Base-by-base conservation (phyloP, 2,113 vertebrate species). In the Vireo altiloquus region DNA sequence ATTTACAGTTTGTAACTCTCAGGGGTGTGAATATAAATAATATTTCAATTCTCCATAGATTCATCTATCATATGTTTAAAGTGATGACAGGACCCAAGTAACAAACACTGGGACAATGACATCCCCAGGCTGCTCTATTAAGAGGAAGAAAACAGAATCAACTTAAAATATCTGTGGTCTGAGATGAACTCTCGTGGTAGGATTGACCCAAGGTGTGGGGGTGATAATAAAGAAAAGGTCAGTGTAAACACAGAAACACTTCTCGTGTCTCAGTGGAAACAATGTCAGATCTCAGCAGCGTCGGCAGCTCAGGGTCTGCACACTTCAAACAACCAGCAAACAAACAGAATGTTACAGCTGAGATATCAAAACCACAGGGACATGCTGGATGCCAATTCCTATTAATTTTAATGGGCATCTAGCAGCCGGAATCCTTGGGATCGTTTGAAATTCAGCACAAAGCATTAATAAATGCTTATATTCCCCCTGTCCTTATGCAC, bases 1-100 rank as follows among this genome's bases (percentile, higher is more conserved):
- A 39, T 95, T 95, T 90, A 47, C 52, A 77, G 89, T 93, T 95
- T 80, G 60, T 60, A 50, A 46, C 70, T 96, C 97, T 88, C 92
- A 80, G 83, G 75, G 86, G 71, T 46, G 66, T 78, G 78, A 71
- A 76, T 76, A 70, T 92, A 71, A 84, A 63, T 68, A 81, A 37
- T 49, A 71, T 52, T 76, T 81, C n/a, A 78, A 71, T 74, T 94
- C 87, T 95, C 92, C 21, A 15, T 52, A 69, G 78, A 52, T 74
- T 94, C 88, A 75, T 82, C 93, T 89, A 90, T 95, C 91, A 96
- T 89, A 82, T 3, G 92, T 59, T 80, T 91, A 57, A 90, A 81
- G 20, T 37, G 87, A 68, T 91, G 71, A 74, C 93, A 91, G 42
- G 54, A 85, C 82, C 54, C 3, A 1, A 54, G 87, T 28, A 82